Conservation (phyloP, 2,113 vertebrate species). For the Xiphophorus couchianus region DNA sequence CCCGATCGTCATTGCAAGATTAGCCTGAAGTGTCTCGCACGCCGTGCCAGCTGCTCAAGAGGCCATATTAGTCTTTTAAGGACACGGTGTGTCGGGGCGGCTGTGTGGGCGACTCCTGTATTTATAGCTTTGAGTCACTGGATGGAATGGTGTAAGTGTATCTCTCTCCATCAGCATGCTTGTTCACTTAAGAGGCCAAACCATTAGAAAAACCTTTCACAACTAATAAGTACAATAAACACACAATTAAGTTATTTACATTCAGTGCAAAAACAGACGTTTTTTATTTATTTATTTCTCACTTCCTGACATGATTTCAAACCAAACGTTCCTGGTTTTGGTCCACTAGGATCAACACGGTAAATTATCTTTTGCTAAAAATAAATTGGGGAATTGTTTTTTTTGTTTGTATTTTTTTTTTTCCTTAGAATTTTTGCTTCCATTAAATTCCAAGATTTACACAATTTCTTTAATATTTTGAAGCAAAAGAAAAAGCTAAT, state of each 20-base stretch:
- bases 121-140: conserved; percentile 78
- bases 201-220: conserved; percentile 8
- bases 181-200: conserved; percentile 54
- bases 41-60: conserved; percentile 47
- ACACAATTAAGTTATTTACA: background rate
- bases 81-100: conserved; percentile 56
- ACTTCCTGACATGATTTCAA: background rate
- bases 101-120: conserved; percentile 55
- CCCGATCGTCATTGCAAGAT: conserved; percentile 46
- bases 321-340: background rate
- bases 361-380: background rate
- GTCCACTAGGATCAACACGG: background rate
- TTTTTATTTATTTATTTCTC: background rate
- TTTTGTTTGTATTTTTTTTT: background rate
- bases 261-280: background rate
- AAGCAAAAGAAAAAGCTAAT: background rate
- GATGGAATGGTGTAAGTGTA: conserved; percentile 59
- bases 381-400: background rate
- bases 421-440: no score
- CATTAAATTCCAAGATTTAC: background rate
- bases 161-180: conserved; percentile 64
- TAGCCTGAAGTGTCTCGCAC: conserved; percentile 43
- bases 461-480: background rate
- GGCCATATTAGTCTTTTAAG: conserved; percentile 71
- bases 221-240: background rate